Percentiles rank a stretch among this genome's conserved stretches.
phyloP scores from a whole-genome alignment of 2,888 invertebrate species.

The Drosophila lutescens region DNA sequence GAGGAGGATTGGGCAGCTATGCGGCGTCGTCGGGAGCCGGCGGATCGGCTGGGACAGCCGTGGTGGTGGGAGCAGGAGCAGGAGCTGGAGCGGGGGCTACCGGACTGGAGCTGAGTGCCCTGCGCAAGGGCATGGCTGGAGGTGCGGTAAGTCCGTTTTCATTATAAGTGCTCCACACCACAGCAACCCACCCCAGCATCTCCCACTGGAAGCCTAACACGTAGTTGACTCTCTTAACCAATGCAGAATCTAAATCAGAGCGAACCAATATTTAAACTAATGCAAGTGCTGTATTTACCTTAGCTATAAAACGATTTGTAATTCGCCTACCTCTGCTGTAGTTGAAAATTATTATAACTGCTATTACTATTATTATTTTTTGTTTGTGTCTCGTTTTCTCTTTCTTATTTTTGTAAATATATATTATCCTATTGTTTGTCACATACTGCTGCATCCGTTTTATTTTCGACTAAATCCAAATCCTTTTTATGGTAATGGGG shows the following conservation, averaged over 20 bases:
- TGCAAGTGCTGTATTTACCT: constrained; percentile 45
- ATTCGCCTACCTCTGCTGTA: constrained; percentile 40
- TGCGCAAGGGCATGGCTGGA: constrained; percentile 80
- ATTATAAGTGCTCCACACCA: constrained; percentile 70
- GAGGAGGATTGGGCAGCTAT: constrained; percentile 59
- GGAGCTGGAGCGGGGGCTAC: constrained; percentile 39
- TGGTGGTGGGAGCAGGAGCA: constrained; percentile 59
- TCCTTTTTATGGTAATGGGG: constrained; percentile 37
- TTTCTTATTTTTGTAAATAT: constrained; percentile 41
- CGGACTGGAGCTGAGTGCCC: constrained; percentile 66
- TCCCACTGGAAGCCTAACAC: constrained; percentile 62
- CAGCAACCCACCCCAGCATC: constrained; percentile 44
- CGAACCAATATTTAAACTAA: constrained; percentile 33
- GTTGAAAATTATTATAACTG: constrained; percentile 36
- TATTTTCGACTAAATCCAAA: constrained; percentile 34
- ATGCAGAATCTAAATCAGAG: constrained; percentile 18
- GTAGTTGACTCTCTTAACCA: constrained; percentile 53
- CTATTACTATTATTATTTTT: constrained; percentile 42
- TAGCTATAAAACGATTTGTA: constrained; percentile 37
- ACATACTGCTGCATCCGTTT: constrained; percentile 46
- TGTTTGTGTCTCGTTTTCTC: constrained; percentile 49
- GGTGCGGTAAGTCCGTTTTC: constrained; percentile 83
- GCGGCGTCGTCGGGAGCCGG: constrained; percentile 41
- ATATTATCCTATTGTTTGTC: constrained; percentile 37
- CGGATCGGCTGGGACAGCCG: constrained; percentile 40